Evolutionary conservation across 2,113 vertebrate genomes (phyloP).

Genomic region (Dryoscopus gambensis): DNA sequence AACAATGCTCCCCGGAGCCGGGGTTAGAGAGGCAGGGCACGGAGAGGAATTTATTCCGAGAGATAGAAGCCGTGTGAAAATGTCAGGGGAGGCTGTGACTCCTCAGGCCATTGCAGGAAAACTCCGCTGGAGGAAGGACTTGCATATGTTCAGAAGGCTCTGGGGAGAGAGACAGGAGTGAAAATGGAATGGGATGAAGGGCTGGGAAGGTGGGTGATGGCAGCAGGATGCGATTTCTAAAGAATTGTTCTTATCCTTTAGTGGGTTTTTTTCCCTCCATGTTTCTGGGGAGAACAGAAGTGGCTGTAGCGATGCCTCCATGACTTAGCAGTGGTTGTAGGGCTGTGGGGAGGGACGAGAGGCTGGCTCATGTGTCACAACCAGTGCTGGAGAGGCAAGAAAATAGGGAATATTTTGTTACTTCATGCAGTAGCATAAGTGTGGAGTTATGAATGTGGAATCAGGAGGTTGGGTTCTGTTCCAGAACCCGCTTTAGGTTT

Average conservation of each 20-base stretch:
- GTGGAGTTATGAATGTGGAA: neutral
- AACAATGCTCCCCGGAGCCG: neutral
- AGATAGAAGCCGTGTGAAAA: neutral
- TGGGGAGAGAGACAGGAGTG: neutral
- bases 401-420: neutral
- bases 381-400: neutral
- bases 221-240: neutral
- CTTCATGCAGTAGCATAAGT: neutral
- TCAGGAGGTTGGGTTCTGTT: neutral
- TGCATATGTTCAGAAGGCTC: neutral
- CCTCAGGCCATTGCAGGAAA: slow-evolving; percentile 44
- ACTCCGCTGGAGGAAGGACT: neutral
- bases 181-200: neutral
- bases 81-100: slow-evolving; percentile 15
- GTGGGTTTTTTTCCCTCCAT: fast-evolving
- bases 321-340: slow-evolving; percentile 21
- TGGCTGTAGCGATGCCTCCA: neutral
- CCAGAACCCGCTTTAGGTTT: neutral
- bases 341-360: neutral
- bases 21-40: neutral
- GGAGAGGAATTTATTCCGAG: slow-evolving; percentile 28
- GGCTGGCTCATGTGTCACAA: neutral
- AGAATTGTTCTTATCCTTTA: neutral
- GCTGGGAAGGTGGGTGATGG: neutral
- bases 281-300: neutral